These are phyloP conservation scores for Schizaphis graminum DNA, from an alignment of 2,888 invertebrate genomes.

Conservation along the genomic window DNA sequence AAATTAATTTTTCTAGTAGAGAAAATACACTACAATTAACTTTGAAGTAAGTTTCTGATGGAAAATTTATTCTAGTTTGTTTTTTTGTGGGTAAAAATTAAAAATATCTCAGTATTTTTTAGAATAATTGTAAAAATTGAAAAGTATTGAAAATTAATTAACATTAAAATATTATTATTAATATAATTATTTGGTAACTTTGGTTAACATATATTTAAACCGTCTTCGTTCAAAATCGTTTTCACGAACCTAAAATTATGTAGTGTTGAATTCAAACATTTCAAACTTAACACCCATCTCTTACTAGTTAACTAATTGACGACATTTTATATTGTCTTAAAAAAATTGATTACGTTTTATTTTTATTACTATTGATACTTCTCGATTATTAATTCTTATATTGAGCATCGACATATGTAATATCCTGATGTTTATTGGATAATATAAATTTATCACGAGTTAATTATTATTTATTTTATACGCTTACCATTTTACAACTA, in stretches of 20 bases:
- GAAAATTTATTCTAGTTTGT: not conserved
- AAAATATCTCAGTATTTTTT: not conserved
- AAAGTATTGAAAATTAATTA: not conserved
- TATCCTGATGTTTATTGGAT: not conserved
- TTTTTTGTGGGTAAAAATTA: not conserved
- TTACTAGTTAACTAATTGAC: not conserved
- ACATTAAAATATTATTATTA: not conserved
- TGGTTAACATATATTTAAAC: not conserved
- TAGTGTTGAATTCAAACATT: not conserved
- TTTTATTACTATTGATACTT: not conserved
- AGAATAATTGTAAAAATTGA: not conserved
- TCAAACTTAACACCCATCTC: not conserved
- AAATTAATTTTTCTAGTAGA: not conserved
- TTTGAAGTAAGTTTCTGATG: not conserved
- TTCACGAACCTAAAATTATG: not conserved
- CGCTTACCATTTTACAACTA: not conserved
- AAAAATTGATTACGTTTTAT: not conserved
- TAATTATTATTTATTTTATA: not conserved
- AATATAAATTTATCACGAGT: not conserved
- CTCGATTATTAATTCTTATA: not conserved
- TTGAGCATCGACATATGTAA: not conserved
- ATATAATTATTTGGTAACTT: not conserved
- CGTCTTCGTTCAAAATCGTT: not conserved
- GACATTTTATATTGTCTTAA: not conserved
- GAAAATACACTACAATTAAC: not conserved